phyloP scores from a whole-genome alignment of 2,888 invertebrate genomes.

The Drosophila nr. medialis region DNA sequence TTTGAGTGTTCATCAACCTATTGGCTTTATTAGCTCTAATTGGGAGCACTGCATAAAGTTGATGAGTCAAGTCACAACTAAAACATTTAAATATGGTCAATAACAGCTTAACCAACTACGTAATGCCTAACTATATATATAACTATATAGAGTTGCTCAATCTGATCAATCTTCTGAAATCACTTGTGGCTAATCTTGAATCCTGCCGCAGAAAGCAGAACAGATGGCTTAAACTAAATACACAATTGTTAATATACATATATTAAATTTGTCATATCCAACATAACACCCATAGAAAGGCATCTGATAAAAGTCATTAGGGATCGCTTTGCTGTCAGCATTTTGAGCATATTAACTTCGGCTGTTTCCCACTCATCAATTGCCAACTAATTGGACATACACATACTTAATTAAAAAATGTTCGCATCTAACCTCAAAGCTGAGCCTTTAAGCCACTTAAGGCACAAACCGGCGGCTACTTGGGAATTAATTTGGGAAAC shows the following conservation, averaged over 20 bases:
- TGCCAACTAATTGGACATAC: conserved; percentile 71
- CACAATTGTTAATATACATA: background rate
- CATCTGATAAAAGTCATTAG: background rate
- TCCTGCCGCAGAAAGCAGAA: background rate
- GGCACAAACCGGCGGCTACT: conserved; percentile 50
- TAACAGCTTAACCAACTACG: background rate
- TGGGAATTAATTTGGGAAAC: conserved; percentile 70
- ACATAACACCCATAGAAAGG: background rate
- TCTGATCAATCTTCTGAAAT: background rate
- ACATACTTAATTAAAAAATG: conserved; percentile 66
- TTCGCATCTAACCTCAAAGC: conserved; percentile 36
- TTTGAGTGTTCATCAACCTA: background rate
- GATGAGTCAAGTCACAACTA: background rate
- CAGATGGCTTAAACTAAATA: background rate
- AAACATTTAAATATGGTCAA: background rate
- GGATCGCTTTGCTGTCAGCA: conserved; percentile 5
- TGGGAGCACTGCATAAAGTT: background rate
- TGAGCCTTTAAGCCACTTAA: conserved; percentile 77
- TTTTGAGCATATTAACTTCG: conserved; percentile 14
- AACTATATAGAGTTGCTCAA: background rate
- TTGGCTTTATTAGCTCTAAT: background rate
- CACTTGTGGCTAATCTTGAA: background rate
- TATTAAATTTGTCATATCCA: background rate
- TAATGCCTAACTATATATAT: background rate
- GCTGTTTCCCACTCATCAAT: conserved; percentile 30